These are phyloP conservation scores for Pecten maximus DNA, from an alignment of 2,888 invertebrate genomes.

Conservation along the genomic window DNA sequence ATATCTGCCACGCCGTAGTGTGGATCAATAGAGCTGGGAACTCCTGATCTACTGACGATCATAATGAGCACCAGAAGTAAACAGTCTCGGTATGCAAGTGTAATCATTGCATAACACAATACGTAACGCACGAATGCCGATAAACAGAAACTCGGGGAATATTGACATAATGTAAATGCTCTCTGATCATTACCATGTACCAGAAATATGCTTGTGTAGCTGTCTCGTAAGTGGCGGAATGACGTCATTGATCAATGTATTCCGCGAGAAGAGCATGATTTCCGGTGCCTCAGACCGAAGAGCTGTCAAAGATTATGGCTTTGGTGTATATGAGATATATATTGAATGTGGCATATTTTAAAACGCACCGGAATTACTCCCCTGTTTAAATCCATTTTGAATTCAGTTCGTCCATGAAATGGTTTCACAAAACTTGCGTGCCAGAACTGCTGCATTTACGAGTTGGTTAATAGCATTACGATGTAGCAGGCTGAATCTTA, in stretches of 20 bases:
- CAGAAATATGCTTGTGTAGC: not conserved
- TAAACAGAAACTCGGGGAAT: not conserved
- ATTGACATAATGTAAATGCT: not conserved
- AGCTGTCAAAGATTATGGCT: slow-evolving; percentile 17
- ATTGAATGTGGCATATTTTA: slow-evolving; percentile 35
- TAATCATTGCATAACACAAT: slow-evolving; percentile 22
- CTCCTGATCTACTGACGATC: not conserved
- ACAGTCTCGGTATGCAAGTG: slow-evolving; percentile 3
- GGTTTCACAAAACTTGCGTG: slow-evolving; percentile 50
- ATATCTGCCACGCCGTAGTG: not conserved
- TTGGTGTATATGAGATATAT: slow-evolving; percentile 1
- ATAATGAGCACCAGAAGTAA: not conserved
- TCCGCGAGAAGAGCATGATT: slow-evolving; percentile 1
- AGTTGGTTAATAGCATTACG: slow-evolving; percentile 53
- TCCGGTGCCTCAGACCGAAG: not conserved
- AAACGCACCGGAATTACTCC: slow-evolving; percentile 19
- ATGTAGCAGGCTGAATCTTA: slow-evolving; percentile 42
- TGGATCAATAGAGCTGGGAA: not conserved
- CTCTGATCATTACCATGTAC: slow-evolving; percentile 1
- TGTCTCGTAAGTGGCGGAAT: not conserved
- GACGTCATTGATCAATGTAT: slow-evolving; percentile 24
- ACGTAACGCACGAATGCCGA: slow-evolving; percentile 25
- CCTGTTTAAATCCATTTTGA: slow-evolving; percentile 42
- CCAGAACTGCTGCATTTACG: slow-evolving; percentile 52
- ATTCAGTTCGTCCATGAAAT: slow-evolving; percentile 45